Conservation (phyloP, 2,113 vertebrate species). For the Rhinolophus ferrumequinum region DNA sequence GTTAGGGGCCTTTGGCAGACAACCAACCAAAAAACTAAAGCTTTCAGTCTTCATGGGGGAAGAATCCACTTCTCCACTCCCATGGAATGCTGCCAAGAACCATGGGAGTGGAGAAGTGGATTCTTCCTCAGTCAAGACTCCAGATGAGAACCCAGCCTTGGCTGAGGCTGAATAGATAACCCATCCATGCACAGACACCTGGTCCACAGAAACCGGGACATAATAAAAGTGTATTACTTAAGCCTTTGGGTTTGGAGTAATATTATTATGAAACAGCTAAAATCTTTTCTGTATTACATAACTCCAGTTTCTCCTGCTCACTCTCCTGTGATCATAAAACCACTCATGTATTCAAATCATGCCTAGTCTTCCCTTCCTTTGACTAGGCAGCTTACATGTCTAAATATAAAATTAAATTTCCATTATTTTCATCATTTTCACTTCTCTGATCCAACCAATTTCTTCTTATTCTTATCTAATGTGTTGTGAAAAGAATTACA, state of each 20-base stretch:
- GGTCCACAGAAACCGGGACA: background rate
- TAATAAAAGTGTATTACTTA: background rate
- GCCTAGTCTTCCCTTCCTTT: background rate
- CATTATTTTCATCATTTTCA: slow-evolving; percentile 28
- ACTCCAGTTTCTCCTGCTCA: slow-evolving; percentile 22
- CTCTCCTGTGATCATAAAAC: slow-evolving; percentile 12
- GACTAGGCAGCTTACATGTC: background rate
- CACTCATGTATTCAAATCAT: background rate
- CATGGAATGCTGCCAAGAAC: background rate
- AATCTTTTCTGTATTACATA: slow-evolving; percentile 16
- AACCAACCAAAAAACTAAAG: background rate
- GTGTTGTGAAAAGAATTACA: slow-evolving; percentile 12
- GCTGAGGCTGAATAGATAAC: background rate
- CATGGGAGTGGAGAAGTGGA: background rate
- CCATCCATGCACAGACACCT: background rate
- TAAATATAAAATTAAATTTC: background rate
- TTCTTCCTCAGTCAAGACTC: background rate
- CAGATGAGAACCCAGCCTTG: background rate
- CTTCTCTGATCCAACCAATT: background rate
- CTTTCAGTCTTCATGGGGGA: background rate
- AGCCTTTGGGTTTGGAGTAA: background rate
- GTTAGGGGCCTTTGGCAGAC: background rate
- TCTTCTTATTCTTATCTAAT: slow-evolving; percentile 38
- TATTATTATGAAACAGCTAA: background rate
- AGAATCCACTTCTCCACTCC: no score